Conservation (phyloP, 1,140 invertebrate genomes). For the Apocrypta bakeri region DNA sequence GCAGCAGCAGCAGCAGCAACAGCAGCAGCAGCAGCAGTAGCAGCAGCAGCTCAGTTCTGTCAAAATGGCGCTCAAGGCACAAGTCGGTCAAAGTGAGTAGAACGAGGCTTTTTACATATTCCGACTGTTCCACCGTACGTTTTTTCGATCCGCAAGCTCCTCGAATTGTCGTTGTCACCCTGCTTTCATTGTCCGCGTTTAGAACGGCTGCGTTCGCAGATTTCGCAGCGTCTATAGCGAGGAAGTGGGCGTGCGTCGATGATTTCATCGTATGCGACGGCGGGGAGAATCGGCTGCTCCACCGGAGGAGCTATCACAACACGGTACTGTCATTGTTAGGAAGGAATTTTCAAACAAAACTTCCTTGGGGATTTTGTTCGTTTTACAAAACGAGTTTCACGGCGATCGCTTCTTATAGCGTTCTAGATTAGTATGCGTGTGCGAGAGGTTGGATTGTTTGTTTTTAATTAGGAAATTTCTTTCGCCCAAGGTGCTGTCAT, state of each 20-base stretch:
- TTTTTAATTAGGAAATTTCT: neutral
- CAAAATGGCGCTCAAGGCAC: constrained; percentile 78
- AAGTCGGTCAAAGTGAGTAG: constrained; percentile 78
- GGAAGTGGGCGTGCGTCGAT: constrained; percentile 61
- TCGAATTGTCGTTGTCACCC: neutral
- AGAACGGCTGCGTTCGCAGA: neutral
- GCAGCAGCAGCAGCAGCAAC: constrained; percentile 2
- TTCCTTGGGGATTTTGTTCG: too few relatives aligned
- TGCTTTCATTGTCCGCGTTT: neutral
- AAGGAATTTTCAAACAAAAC: too few relatives aligned
- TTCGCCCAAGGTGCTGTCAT: neutral
- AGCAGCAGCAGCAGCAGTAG: constrained; percentile 1
- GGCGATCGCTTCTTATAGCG: too few relatives aligned
- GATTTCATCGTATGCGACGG: constrained; percentile 55
- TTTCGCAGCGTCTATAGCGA: neutral
- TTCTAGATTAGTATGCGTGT: too few relatives aligned
- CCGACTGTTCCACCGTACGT: constrained; percentile 58
- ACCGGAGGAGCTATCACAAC: neutral
- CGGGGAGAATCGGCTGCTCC: constrained; percentile 27
- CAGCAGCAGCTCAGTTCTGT: constrained; percentile 56
- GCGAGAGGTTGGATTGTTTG: neutral
- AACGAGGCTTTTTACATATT: constrained; percentile 55
- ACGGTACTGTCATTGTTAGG: neutral
- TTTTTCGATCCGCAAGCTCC: neutral
- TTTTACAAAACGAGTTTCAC: too few relatives aligned